Percentiles rank a stretch among this genome's conserved stretches.
Evolutionary conservation across 2,113 vertebrate genomes (phyloP).

Genomic region (Notechis scutatus): DNA sequence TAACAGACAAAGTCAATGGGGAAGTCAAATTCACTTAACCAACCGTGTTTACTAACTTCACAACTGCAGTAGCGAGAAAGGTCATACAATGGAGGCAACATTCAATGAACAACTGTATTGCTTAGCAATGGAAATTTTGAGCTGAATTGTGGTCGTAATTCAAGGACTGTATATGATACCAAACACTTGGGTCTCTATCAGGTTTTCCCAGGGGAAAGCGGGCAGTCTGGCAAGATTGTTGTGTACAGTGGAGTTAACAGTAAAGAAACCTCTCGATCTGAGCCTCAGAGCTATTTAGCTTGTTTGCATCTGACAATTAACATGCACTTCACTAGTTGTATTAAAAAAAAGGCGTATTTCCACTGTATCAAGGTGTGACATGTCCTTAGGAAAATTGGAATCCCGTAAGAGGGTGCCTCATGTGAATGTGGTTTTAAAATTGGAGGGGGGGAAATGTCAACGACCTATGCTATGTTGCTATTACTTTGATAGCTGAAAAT

Average conservation of each 20-base stretch:
- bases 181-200: too few relatives aligned
- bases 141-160: too few relatives aligned
- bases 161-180: too few relatives aligned
- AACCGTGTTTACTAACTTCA: not conserved
- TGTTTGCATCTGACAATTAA: not conserved
- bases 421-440: not conserved
- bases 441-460: not conserved
- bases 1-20: not conserved
- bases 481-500: too few relatives aligned
- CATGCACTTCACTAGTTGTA: not conserved
- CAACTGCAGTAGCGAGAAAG: not conserved
- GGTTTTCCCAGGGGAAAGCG: too few relatives aligned
- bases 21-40: not conserved
- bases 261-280: too few relatives aligned
- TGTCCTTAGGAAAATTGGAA: not conserved
- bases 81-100: not conserved
- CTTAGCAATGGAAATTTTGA: too few relatives aligned
- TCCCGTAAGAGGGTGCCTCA: not conserved
- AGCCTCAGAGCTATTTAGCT: too few relatives aligned
- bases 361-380: not conserved
- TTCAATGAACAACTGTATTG: too few relatives aligned
- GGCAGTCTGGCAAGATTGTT: too few relatives aligned
- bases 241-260: too few relatives aligned
- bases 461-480: not conserved
- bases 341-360: too few relatives aligned